Evolutionary conservation across 1,140 invertebrate species (phyloP), one percentile per base, ranked within the genome.

Genomic region (Holcopasites calliopsidis): DNA sequence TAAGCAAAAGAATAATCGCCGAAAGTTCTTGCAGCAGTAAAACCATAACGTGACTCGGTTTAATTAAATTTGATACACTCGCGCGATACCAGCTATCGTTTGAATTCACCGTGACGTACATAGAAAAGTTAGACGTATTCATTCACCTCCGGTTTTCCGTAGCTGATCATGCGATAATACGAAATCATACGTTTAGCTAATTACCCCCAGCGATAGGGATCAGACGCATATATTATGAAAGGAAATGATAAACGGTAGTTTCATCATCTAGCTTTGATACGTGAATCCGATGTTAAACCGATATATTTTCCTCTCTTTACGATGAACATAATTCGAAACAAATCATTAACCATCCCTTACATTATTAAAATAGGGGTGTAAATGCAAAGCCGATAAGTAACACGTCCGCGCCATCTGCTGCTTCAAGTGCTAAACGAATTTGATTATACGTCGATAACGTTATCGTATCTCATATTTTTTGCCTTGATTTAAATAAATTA

Each of bases 61-160:
- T 66, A 74, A 74, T 57, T 74, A 74, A 74, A 66, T 74, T 66
- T 54, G 38, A 66, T 57, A 35, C 11, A 23, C 40, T 21, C 31
- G 26, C 4, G 50, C 8, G 50, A 74, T 74, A 74, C 11, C 26
- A 3, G 69, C 3, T 73, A 38, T 74, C 50, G 40, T 54, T 57
- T 47, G 31, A 55, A 74, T 44, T 66, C 71, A 66, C 5, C 21
- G 50, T 11, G n/a, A 28, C 21, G 23, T 21, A 58, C 26, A 23
- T 52, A 18, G 35, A 35, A 73, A 44, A 23, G 21, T n/a, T 42
- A 26, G 18, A n/a, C 7, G 8, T 62, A 47, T 21, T 26, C 11
- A 35, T 35, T 47, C 44, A 47, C 44, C 13, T 44, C 33, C 42
- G 8, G 10, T n/a, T 13, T 23, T 55, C 44, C 23, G 3, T 3